Base-by-base conservation (phyloP, 2,113 vertebrate species). In the Poecilia latipinna region DNA sequence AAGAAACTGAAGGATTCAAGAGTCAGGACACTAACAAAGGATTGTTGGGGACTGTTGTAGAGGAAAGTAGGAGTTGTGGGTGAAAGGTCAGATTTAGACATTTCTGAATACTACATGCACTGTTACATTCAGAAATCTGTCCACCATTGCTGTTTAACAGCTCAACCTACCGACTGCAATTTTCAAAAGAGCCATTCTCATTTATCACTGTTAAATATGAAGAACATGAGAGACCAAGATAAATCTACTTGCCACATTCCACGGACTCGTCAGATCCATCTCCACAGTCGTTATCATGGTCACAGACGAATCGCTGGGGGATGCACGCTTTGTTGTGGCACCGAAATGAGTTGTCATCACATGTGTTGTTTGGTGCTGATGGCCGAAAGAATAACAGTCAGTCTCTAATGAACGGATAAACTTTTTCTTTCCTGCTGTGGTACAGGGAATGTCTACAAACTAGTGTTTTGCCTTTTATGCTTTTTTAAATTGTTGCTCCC, bases 231-330 rank as follows among this genome's bases (percentile, higher is more conserved):
- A 71, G 24, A 73, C 26, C 3, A 51, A 66, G 39, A 77, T 39
- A 79, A 75, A 80, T 84, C 42, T 84, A 96, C 96, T 95, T 91
- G 94, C 98, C 97, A 93, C 98, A 99, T 93, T 97, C 96, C 48
- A 94, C 82, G 6, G 96, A 95, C 92, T 99, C 98, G 90, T 99
- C 98, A 1, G 97, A 98, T 61, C 96, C 96, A 72, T 99, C 98
- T 39, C 97, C 97, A 70, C 98, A 99, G 92, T 99, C 98, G 2
- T 99, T 95, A 68, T 99, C 98, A 17, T 96, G 96, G 86, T 99
- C 98, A 74, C 98, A 99, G 4, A 99, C 95, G 76, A 98, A 99
- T 26, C 95, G 94, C 62, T 96, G 96, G 54, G 97, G 95, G 90
- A 99, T 95, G 93, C 98, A 99, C 3, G 95, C 94, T 89, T 97